Base-by-base conservation (phyloP, 37 sponge, comb jelly and placozoan species). In the Eunapius fragilis region DNA sequence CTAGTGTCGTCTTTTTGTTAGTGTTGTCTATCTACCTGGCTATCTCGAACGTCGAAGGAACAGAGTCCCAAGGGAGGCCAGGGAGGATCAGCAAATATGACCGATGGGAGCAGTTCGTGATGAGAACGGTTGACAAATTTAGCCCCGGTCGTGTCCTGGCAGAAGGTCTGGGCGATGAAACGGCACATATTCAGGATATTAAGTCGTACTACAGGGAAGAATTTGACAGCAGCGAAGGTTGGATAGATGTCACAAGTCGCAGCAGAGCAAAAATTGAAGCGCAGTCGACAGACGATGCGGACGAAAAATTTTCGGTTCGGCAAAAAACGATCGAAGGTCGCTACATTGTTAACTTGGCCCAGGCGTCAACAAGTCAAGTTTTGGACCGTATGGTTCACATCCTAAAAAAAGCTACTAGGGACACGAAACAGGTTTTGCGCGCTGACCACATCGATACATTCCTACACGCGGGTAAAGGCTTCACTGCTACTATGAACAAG, bases 401-500 rank as follows among this genome's bases (percentile, higher is more conserved):
- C 2, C 80, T 94, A 26, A 30, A 86, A 75, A 58, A 83, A 28
- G 92, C 92, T 0, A 74, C 88, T 26, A 31, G 26, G 10, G 71
- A 47, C 10, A 94, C 89, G 33, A 49, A 72, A 0, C 67, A 81
- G n/a, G 70, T 81, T n/a, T 17, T 89, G 3, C 71, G 83, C 25
- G 92, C 95, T 24, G 41, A 78, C 7, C 86, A 94, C 67, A 84
- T 94, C 76, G 31, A 36, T 12, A 33, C 76, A 11, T 35, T 91
- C 28, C 37, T 83, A 36, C 68, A 91, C 76, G 70, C 87, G 13
- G 86, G 82, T 0, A 79, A 85, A 28, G 95, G 95, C 37, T 91
- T 94, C 67, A 81, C 82, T 41, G 95, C 92, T 38, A 94, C 95
- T 17, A 70, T 94, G 70, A 91, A 85, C 69, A 48, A 67, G 30